phyloP scores from a whole-genome alignment of 2,113 vertebrate species.

The Zosterops japonicus region DNA sequence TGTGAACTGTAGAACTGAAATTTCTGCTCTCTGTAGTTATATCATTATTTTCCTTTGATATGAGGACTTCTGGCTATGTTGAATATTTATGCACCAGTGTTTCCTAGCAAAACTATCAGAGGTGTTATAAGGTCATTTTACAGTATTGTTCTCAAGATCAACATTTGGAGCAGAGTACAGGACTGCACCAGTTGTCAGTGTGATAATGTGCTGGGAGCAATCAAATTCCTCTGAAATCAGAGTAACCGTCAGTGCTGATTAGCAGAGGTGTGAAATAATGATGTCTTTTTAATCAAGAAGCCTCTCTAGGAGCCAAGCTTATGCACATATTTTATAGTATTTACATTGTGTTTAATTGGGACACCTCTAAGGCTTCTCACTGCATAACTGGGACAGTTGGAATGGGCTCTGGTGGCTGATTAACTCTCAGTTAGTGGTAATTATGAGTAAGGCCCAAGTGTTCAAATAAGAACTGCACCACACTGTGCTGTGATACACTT shows the following conservation, averaged over 20 bases:
- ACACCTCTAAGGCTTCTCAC: neutral
- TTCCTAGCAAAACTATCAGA: neutral
- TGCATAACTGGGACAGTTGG: neutral
- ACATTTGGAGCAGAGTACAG: neutral
- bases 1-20: neutral
- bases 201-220: neutral
- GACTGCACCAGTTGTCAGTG: neutral
- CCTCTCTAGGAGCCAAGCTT: constrained; percentile 32
- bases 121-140: neutral
- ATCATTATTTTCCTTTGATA: neutral
- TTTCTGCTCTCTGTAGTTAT: neutral
- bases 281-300: constrained; percentile 55
- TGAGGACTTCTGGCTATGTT: neutral
- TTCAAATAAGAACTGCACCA: neutral
- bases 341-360: constrained; percentile 30
- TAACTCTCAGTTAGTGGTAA: constrained; percentile 26
- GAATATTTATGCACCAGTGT: neutral
- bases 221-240: constrained; percentile 5
- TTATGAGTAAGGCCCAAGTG: neutral
- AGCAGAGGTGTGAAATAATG: constrained; percentile 39
- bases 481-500: neutral
- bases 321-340: neutral
- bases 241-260: constrained; percentile 2
- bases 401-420: constrained; percentile 21
- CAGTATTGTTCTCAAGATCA: neutral